Conservation (phyloP, 2,797 vertebrate species). For the Petrocephalus schoutedeni region DNA sequence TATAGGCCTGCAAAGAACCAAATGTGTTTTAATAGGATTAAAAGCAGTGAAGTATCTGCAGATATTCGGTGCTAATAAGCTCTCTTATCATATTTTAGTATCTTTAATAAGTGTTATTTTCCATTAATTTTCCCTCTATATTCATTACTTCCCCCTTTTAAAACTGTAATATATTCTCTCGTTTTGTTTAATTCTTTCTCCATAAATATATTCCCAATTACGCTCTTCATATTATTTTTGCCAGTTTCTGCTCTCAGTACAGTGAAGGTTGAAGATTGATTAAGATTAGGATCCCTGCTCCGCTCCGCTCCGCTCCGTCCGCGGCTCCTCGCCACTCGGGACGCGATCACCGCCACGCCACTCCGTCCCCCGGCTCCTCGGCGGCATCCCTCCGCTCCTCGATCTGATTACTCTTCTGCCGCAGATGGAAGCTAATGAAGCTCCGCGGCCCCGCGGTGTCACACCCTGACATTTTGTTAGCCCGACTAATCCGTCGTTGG, state of each 20-base stretch:
- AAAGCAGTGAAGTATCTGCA: background rate
- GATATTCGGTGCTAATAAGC: background rate
- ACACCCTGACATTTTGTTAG: constrained; percentile 3
- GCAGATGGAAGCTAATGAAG: background rate
- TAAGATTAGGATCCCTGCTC: background rate
- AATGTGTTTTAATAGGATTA: background rate
- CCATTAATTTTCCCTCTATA: background rate
- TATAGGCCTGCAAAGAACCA: background rate
- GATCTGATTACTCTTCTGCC: background rate
- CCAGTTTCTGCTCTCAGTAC: background rate
- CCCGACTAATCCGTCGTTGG: constrained; percentile 5
- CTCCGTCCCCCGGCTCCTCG: background rate
- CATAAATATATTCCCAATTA: constrained; percentile 8
- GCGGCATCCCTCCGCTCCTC: background rate
- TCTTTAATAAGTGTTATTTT: constrained; percentile 1
- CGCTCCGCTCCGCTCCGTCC: background rate
- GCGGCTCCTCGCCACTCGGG: background rate
- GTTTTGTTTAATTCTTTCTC: background rate
- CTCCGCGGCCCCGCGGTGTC: background rate
- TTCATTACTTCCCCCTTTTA: background rate
- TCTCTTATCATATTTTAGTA: constrained; percentile 1
- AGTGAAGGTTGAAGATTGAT: constrained; percentile 3
- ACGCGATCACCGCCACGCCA: background rate
- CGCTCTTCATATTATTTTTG: background rate
- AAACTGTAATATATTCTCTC: background rate